These are phyloP conservation scores for Lordiphosa andalusiaca DNA, from an alignment of 2,888 invertebrate species.

Conservation along the genomic window DNA sequence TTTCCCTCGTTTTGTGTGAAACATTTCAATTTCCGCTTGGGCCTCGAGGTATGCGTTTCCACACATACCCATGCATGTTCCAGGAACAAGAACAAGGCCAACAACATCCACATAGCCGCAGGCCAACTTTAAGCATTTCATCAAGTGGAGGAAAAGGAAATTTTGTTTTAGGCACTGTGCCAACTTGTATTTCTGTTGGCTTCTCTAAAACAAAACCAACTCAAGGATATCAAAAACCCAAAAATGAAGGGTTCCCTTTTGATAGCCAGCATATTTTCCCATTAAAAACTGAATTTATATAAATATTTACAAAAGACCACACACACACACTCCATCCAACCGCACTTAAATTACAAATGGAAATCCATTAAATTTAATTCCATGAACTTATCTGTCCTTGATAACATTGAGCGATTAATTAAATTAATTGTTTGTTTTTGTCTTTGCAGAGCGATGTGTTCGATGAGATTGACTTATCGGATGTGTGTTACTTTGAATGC, in stretches of 20 bases:
- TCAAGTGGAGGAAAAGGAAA: conserved; percentile 37
- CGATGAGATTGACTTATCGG: conserved; percentile 92
- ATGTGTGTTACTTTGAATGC: conserved; percentile 92
- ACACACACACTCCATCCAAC: not conserved
- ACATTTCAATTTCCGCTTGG: conserved; percentile 69
- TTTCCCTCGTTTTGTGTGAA: conserved; percentile 46
- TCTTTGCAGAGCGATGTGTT: conserved; percentile 88
- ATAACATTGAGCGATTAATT: not conserved
- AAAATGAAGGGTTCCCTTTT: not conserved
- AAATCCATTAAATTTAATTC: not conserved
- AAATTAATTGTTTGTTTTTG: not conserved
- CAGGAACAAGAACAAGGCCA: conserved; percentile 30
- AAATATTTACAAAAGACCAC: conserved; percentile 1
- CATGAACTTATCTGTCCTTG: not conserved
- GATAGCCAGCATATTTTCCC: conserved; percentile 1
- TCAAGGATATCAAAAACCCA: conserved; percentile 15
- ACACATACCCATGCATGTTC: conserved; percentile 5
- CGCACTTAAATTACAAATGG: not conserved
- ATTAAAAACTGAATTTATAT: not conserved
- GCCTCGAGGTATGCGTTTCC: conserved; percentile 27
- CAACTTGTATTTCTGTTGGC: conserved; percentile 29
- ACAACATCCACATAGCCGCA: conserved; percentile 48
- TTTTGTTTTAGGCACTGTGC: conserved; percentile 33
- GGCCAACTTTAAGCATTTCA: conserved; percentile 56
- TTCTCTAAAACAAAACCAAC: conserved; percentile 14